Conservation (phyloP, 2,888 invertebrate species). For the Torymus texanus region DNA sequence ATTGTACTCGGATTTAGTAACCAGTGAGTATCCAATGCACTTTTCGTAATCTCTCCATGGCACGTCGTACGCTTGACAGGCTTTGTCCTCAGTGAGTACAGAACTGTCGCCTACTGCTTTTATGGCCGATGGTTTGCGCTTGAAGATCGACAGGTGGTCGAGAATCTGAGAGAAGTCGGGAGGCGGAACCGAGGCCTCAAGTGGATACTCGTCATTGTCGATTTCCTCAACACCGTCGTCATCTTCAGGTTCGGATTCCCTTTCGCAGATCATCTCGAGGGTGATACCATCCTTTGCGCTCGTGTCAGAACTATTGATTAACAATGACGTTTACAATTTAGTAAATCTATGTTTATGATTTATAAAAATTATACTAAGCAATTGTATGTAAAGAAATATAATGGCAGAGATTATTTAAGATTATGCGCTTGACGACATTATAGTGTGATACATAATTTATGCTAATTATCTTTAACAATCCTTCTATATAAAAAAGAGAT, state of each 20-base stretch:
- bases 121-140: constrained; percentile 60
- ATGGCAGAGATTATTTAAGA: no score
- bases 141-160: constrained; percentile 61
- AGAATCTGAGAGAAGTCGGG: constrained; percentile 50
- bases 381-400: no score
- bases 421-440: no score
- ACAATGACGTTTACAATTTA: no score
- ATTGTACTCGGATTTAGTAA: constrained; percentile 62
- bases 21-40: constrained; percentile 66
- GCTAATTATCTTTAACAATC: no score
- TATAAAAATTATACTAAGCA: no score
- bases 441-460: no score
- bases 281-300: constrained; percentile 27
- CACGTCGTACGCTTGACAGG: constrained; percentile 65
- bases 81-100: constrained; percentile 58
- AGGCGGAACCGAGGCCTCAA: constrained; percentile 2
- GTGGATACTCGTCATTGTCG: constrained; percentile 24
- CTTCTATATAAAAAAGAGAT: no score
- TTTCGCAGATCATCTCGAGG: constrained; percentile 66
- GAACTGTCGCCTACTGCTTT: constrained; percentile 60
- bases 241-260: constrained; percentile 60
- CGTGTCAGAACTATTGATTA: not conserved
- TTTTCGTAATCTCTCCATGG: constrained; percentile 67
- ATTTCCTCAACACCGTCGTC: constrained; percentile 46
- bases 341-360: no score